Evolutionary conservation across 2,888 invertebrate species (phyloP).

Genomic region (Invenusta paracnida): DNA sequence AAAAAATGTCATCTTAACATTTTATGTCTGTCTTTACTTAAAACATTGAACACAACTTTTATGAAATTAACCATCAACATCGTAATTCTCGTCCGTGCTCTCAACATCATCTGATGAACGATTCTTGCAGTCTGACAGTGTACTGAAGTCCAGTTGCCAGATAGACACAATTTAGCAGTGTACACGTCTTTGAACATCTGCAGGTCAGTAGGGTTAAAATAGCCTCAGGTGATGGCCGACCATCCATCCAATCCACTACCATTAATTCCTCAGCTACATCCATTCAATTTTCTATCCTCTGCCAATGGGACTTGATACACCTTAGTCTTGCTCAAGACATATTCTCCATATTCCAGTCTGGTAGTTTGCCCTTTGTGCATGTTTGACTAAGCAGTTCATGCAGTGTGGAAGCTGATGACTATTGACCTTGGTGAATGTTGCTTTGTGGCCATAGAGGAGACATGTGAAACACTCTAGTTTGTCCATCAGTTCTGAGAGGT

Average conservation of each 20-base stretch:
- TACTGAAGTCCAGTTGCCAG: constrained; percentile 34
- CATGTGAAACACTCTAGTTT: constrained; percentile 44
- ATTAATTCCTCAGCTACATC: constrained; percentile 24
- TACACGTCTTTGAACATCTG: constrained; percentile 1
- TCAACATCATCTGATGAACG: constrained; percentile 7
- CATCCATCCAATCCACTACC: constrained; percentile 13
- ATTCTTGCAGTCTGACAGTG: constrained; percentile 30
- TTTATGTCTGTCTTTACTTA: constrained; percentile 18
- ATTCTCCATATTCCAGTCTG: constrained; percentile 1
- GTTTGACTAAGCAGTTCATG: constrained; percentile 16
- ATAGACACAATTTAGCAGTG: constrained; percentile 9
- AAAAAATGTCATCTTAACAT: not conserved
- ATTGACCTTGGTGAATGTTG: too few relatives aligned
- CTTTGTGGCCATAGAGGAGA: constrained; percentile 40
- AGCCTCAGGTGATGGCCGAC: constrained; percentile 3
- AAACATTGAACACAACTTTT: constrained; percentile 17
- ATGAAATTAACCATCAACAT: constrained; percentile 5
- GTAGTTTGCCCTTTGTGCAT: constrained; percentile 12
- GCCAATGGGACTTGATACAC: constrained; percentile 8
- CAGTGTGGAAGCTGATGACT: constrained; percentile 5
- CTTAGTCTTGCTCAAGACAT: constrained; percentile 1
- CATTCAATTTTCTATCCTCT: constrained; percentile 18
- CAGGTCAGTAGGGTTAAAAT: constrained; percentile 25
- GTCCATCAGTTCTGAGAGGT: constrained; percentile 40
- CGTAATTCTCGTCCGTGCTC: constrained; percentile 12